phyloP scores from a whole-genome alignment of 2,113 vertebrate species.

The Cranoglanis bouderius region DNA sequence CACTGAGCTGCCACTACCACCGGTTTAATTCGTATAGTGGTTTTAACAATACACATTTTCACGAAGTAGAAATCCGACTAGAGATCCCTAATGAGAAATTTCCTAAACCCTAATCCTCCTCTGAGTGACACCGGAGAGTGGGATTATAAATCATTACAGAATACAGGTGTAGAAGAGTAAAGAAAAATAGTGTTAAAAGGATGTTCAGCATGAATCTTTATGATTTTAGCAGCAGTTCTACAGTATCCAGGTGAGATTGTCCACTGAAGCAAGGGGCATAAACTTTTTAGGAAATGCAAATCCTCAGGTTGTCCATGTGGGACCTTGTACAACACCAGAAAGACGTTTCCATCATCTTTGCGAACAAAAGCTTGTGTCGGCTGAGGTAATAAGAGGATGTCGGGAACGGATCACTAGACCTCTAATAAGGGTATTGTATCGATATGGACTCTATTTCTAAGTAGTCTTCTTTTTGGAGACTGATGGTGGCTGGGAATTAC shows the following conservation, averaged over 20 bases:
- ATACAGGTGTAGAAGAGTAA: not conserved
- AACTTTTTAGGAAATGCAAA: not conserved
- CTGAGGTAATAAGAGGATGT: not conserved
- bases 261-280: not conserved
- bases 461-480: not conserved
- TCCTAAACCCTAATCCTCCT: not conserved
- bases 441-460: not conserved
- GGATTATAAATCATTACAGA: not conserved
- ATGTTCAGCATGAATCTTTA: not conserved
- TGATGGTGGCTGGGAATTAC: not conserved
- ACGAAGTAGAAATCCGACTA: not conserved
- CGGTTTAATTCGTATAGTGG: not conserved
- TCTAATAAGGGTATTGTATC: not conserved
- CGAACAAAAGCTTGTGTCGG: not conserved
- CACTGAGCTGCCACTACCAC: no score
- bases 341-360: not conserved
- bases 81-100: not conserved
- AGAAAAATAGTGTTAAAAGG: no score
- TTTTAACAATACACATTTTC: not conserved
- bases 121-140: not conserved
- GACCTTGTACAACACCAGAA: not conserved
- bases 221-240: not conserved
- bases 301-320: not conserved
- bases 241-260: not conserved
- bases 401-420: not conserved